Evolutionary conservation across 2,888 invertebrate species (phyloP).

Genomic region (Pherbina coryleti): DNA sequence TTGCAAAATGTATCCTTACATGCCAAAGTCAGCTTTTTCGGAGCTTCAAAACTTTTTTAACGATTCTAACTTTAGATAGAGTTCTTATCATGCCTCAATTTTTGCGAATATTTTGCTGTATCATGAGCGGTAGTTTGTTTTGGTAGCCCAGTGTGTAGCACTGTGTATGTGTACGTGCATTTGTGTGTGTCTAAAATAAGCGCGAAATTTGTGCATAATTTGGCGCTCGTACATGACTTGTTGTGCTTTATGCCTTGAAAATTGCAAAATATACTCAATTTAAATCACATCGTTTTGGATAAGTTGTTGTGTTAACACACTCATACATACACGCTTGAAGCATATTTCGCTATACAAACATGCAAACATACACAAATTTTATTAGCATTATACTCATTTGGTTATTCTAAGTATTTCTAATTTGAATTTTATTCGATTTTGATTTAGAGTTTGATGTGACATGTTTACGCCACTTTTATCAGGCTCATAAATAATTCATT

Average conservation of each 20-base stretch:
- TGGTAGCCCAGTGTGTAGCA: too few species aligned
- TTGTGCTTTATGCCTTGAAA: neutral
- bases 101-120: too few species aligned
- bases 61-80: too few species aligned
- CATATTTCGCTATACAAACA: neutral
- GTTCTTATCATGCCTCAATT: too few species aligned
- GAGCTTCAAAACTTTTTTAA: too few species aligned
- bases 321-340: neutral
- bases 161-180: too few species aligned
- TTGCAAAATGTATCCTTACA: neutral
- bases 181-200: neutral
- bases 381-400: neutral
- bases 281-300: neutral
- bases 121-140: too few species aligned
- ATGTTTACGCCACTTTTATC: constrained; percentile 4
- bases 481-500: neutral
- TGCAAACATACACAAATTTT: neutral
- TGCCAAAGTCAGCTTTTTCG: too few species aligned
- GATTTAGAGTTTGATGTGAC: neutral
- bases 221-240: neutral
- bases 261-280: neutral
- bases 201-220: neutral
- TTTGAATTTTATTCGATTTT: constrained; percentile 19
- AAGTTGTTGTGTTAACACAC: neutral
- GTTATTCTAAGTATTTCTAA: neutral